Conservation (phyloP, 2,113 vertebrate species). For the Trichechus manatus region DNA sequence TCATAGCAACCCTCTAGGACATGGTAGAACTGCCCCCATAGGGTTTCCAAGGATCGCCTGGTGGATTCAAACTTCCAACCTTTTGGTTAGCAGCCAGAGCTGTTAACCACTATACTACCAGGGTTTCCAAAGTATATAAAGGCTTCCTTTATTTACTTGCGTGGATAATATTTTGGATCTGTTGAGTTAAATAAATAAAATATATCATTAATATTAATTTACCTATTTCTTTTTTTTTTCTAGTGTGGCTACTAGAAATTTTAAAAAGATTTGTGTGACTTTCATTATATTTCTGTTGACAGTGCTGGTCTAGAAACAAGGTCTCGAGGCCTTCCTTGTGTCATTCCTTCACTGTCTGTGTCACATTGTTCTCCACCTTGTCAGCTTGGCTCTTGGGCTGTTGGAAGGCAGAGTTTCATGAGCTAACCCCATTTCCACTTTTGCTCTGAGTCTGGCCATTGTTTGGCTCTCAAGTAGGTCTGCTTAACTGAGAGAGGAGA, state of each 20-base stretch:
- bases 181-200: conserved; percentile 2
- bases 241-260: too few species aligned
- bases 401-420: background rate
- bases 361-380: background rate
- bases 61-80: too few species aligned
- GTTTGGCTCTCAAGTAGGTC: background rate
- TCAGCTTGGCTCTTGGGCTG: background rate
- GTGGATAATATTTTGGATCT: background rate
- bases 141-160: background rate
- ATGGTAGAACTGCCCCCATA: too few species aligned
- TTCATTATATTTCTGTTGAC: background rate
- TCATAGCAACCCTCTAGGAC: too few species aligned
- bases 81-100: too few species aligned
- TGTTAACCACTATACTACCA: too few species aligned
- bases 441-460: background rate
- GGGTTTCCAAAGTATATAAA: background rate
- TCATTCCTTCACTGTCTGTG: background rate
- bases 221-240: too few species aligned
- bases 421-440: background rate
- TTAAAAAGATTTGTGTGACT: background rate
- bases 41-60: too few species aligned
- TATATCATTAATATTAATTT: background rate
- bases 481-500: background rate
- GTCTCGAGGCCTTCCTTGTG: background rate
- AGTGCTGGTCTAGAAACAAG: background rate